phyloP scores from a whole-genome alignment of 2,888 invertebrate species.

The Frankliniella intonsa region DNA sequence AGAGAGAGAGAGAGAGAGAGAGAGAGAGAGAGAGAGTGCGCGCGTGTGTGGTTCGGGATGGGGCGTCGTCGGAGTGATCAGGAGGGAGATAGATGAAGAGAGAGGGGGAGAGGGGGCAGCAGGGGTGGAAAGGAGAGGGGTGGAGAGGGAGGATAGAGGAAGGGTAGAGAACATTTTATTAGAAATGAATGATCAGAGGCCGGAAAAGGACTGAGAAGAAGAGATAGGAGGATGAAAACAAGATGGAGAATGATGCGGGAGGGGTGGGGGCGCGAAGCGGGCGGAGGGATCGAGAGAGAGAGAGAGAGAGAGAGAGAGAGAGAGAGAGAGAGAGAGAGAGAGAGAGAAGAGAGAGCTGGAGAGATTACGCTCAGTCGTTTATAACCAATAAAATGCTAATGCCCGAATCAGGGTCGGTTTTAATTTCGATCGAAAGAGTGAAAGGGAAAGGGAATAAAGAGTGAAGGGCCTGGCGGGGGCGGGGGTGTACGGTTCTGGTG shows the following conservation, averaged over 20 bases:
- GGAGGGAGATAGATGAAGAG: not conserved
- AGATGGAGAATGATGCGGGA: not conserved
- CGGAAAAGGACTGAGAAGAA: not conserved
- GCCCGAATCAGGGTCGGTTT: not conserved
- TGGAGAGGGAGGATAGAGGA: not conserved
- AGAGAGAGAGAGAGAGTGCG: not conserved
- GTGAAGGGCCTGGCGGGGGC: not conserved
- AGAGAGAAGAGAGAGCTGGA: not conserved
- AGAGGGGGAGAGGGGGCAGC: not conserved
- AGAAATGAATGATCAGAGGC: too few species aligned
- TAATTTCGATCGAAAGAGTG: not conserved
- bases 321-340: not conserved
- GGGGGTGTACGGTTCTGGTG: too few species aligned
- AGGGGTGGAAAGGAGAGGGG: not conserved
- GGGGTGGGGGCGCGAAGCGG: not conserved
- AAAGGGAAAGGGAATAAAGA: not conserved
- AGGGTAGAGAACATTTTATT: not conserved
- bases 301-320: not conserved
- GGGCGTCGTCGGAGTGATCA: too few species aligned
- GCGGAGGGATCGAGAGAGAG: not conserved
- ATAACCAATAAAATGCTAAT: constrained; percentile 27
- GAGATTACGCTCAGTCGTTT: constrained; percentile 3
- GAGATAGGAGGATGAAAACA: not conserved
- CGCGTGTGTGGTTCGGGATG: not conserved
- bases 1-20: constrained; percentile 5